Conservation (phyloP, 2,888 invertebrate species). For the Acleris sparsana region DNA sequence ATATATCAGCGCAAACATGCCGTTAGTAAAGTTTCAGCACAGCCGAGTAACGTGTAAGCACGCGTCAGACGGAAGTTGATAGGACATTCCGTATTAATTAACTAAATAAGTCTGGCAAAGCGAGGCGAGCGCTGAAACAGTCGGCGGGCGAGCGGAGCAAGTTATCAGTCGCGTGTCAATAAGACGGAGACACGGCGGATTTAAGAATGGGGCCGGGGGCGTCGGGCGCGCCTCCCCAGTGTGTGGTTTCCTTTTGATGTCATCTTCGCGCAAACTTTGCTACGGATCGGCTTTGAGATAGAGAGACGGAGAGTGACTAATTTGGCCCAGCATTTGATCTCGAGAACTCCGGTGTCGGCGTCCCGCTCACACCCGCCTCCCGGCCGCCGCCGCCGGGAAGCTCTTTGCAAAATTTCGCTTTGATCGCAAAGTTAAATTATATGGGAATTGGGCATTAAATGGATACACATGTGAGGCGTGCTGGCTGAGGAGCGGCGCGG, state of each 20-base stretch:
- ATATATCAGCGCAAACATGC: constrained; percentile 36
- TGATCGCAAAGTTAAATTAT: constrained; percentile 84
- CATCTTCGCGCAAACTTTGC: constrained; percentile 84
- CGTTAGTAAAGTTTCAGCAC: constrained; percentile 66
- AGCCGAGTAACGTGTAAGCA: constrained; percentile 64
- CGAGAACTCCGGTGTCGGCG: constrained; percentile 74
- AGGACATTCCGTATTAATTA: constrained; percentile 83
- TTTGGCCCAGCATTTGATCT: constrained; percentile 84
- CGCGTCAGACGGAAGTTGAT: constrained; percentile 71
- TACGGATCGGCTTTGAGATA: constrained; percentile 84
- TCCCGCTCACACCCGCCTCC: constrained; percentile 75
- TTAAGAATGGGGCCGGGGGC: constrained; percentile 74
- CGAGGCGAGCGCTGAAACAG: constrained; percentile 64
- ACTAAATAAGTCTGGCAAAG: constrained; percentile 81
- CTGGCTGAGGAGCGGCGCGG: constrained; percentile 45
- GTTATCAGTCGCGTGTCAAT: constrained; percentile 82
- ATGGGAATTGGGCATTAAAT: constrained; percentile 84
- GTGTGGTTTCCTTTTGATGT: constrained; percentile 84
- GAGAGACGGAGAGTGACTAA: constrained; percentile 84
- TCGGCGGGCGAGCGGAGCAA: constrained; percentile 73
- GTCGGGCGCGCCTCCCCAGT: constrained; percentile 74
- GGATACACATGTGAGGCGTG: constrained; percentile 77
- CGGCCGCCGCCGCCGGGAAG: constrained; percentile 74
- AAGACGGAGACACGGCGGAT: constrained; percentile 79
- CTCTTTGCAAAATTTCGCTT: constrained; percentile 83